Evolutionary conservation across 2,888 invertebrate genomes (phyloP).

Genomic region (Alitta virens): DNA sequence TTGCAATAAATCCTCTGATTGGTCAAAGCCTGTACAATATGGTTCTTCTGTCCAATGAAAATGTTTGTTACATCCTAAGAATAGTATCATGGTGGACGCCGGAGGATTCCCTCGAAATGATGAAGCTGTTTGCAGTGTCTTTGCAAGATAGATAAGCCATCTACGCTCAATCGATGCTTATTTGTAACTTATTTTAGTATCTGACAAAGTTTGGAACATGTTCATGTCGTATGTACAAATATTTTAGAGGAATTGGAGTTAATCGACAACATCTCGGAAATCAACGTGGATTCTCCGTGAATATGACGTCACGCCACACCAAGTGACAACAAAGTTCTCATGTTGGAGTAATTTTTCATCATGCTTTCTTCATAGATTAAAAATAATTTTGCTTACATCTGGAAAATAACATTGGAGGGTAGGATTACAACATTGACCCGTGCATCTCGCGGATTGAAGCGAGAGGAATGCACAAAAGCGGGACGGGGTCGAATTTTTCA

Average conservation of each 20-base stretch:
- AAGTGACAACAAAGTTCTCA: slow-evolving; percentile 20
- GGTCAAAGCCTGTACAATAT: neutral
- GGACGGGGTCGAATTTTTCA: neutral
- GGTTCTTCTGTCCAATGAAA: neutral
- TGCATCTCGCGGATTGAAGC: neutral
- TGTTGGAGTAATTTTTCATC: neutral
- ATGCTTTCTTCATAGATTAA: neutral
- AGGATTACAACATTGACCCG: too few species aligned
- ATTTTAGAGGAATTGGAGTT: neutral
- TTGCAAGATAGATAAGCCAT: too few species aligned
- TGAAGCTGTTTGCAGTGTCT: too few species aligned
- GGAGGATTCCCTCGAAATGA: too few species aligned
- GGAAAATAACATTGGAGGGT: too few species aligned
- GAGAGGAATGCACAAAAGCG: neutral
- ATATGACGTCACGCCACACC: slow-evolving; percentile 14
- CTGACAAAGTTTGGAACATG: neutral
- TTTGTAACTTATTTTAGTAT: too few species aligned
- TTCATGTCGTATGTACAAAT: neutral
- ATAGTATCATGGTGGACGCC: neutral
- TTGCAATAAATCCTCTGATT: neutral
- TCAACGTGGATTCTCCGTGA: slow-evolving; percentile 15
- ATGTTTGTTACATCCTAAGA: neutral
- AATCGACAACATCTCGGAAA: slow-evolving; percentile 15
- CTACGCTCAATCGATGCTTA: too few species aligned
- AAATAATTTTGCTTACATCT: too few species aligned